Evolutionary conservation across 2,113 vertebrate genomes (phyloP).

Genomic region (Arizona elegans): DNA sequence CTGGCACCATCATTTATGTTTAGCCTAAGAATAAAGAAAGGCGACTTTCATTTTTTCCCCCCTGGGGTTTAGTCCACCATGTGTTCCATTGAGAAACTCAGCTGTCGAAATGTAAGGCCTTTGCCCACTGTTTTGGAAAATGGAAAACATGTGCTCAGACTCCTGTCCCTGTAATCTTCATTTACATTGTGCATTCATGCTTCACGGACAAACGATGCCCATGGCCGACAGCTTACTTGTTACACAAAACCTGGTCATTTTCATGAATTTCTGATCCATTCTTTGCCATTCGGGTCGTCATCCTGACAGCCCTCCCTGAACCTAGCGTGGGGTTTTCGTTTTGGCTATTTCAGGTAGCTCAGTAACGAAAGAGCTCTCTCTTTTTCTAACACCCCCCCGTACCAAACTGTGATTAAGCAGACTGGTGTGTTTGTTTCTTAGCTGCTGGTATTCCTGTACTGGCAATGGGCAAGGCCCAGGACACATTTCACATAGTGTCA

Average conservation of each 20-base stretch:
- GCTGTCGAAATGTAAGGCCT: conserved; percentile 24
- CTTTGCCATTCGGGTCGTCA: not conserved
- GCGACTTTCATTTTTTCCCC: not conserved
- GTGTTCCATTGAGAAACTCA: conserved; percentile 42
- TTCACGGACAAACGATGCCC: conserved; percentile 3
- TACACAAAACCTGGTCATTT: conserved; percentile 1
- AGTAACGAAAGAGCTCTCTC: not conserved
- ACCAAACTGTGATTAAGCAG: conserved; percentile 17
- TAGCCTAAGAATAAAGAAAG: conserved; percentile 21
- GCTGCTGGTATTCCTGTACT: conserved; percentile 26
- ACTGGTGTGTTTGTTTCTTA: conserved; percentile 49
- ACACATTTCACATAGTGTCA: conserved; percentile 51
- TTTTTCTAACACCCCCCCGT: not conserved
- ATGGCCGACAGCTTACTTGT: conserved; percentile 1
- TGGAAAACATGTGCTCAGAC: conserved; percentile 33
- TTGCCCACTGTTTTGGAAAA: conserved; percentile 48
- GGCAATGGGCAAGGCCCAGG: conserved; percentile 38
- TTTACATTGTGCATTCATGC: conserved; percentile 17
- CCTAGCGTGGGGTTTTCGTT: not conserved
- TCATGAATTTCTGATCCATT: conserved; percentile 23
- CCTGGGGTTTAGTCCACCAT: not conserved
- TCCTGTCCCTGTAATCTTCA: conserved; percentile 10
- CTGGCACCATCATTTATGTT: conserved; percentile 13
- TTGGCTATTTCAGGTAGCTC: conserved; percentile 10
- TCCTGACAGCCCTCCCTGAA: not conserved